Conservation (phyloP, 2,113 vertebrate genomes). For the Gallinago paraguaiae region DNA sequence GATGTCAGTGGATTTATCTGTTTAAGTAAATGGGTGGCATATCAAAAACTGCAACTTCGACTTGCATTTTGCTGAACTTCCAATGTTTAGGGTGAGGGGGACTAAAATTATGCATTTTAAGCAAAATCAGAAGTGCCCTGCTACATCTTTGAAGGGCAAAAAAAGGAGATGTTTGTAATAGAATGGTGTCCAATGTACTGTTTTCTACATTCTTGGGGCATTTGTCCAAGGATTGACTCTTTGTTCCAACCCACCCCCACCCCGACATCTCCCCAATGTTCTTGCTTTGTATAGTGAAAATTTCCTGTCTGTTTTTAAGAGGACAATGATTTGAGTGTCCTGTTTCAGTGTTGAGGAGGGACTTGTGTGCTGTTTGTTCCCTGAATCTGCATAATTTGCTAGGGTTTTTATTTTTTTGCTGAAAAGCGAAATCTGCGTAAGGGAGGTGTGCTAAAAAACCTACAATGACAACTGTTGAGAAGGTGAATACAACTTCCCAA, state of each 20-base stretch:
- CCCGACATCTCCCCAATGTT: neutral
- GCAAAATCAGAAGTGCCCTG: neutral
- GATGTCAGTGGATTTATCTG: slow-evolving; percentile 17
- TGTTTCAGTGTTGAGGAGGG: neutral
- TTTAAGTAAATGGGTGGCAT: slow-evolving; percentile 24
- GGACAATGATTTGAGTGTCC: neutral
- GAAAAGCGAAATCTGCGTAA: neutral
- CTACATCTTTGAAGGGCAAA: neutral
- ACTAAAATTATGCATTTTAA: neutral
- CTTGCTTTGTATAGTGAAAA: neutral
- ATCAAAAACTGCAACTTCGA: slow-evolving; percentile 37
- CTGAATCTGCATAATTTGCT: neutral
- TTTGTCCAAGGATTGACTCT: neutral
- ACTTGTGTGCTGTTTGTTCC: neutral
- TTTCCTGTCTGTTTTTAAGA: neutral
- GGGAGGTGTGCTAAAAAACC: neutral
- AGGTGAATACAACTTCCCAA: neutral
- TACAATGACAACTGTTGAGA: neutral
- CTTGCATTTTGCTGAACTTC: slow-evolving; percentile 5
- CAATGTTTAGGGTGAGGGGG: neutral
- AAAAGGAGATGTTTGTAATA: neutral
- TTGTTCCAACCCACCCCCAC: neutral
- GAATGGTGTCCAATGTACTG: neutral
- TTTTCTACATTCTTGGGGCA: neutral
- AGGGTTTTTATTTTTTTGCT: neutral